A percentile compares a stretch with the other conserved stretches of the same genome.
These are phyloP conservation scores for Embidobia sp. DNA, from an alignment of 2,888 invertebrate species.

Conservation along the genomic window DNA sequence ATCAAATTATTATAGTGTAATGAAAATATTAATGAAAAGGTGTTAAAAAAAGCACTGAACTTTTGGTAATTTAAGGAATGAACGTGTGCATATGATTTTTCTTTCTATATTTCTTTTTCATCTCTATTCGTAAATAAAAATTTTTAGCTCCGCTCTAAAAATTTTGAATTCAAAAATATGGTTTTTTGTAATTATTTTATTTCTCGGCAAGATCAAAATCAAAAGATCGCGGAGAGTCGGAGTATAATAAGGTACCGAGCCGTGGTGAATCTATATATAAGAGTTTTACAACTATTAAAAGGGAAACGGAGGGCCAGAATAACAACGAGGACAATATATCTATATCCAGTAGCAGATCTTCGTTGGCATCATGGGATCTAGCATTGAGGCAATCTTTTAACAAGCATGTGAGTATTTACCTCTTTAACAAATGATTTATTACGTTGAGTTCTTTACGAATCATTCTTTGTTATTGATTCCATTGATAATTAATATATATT, in stretches of 20 bases:
- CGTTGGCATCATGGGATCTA: constrained; percentile 84
- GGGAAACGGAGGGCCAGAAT: constrained; percentile 79
- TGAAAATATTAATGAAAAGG: too few species aligned
- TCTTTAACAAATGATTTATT: neutral
- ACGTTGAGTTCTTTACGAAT: neutral
- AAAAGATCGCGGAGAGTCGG: constrained; percentile 83
- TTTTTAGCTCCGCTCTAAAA: constrained; percentile 30
- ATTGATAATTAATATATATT: too few species aligned
- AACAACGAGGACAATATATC: constrained; percentile 82
- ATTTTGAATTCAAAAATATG: constrained; percentile 18
- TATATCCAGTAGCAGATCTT: constrained; percentile 84
- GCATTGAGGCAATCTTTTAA: constrained; percentile 82
- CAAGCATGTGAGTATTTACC: constrained; percentile 79
- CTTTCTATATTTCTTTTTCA: neutral
- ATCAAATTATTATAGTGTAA: too few species aligned
- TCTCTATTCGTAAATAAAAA: neutral
- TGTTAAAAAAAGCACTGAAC: too few species aligned
- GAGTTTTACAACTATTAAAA: constrained; percentile 79
- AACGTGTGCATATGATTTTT: too few species aligned
- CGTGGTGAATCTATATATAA: constrained; percentile 80
- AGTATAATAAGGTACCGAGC: constrained; percentile 80
- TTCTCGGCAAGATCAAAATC: constrained; percentile 77
- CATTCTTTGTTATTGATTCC: too few species aligned
- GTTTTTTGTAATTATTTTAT: constrained; percentile 55
- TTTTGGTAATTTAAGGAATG: too few species aligned